These are phyloP conservation scores for Deilephila elpenor DNA, from an alignment of 2,888 invertebrate genomes.

Conservation along the genomic window DNA sequence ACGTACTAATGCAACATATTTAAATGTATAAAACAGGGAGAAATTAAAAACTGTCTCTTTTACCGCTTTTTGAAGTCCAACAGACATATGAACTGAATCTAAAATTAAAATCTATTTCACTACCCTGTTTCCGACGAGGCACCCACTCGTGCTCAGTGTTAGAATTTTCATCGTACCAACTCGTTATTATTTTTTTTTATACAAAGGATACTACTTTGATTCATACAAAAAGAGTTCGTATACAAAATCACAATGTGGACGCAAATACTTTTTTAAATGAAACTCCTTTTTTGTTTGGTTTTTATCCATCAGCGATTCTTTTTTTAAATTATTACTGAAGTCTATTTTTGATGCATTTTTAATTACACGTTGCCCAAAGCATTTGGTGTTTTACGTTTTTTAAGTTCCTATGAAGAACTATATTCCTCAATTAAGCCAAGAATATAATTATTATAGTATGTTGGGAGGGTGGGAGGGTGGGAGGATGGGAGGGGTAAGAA, in stretches of 20 bases:
- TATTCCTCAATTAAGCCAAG: too few relatives aligned
- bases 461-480: too few relatives aligned
- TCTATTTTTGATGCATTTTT: neutral
- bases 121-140: conserved; percentile 46
- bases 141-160: conserved; percentile 43
- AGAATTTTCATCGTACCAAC: conserved; percentile 47
- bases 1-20: neutral
- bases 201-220: conserved; percentile 45
- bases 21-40: neutral
- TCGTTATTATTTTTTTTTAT: conserved; percentile 52
- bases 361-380: neutral
- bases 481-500: too few relatives aligned
- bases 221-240: conserved; percentile 32
- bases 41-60: conserved; percentile 13
- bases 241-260: conserved; percentile 37
- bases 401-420: too few relatives aligned
- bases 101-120: conserved; percentile 65
- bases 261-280: conserved; percentile 6
- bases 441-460: too few relatives aligned
- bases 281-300: neutral
- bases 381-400: too few relatives aligned
- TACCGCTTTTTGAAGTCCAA: conserved; percentile 35
- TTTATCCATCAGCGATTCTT: neutral
- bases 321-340: neutral
- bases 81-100: conserved; percentile 55